Base-by-base conservation (phyloP, 2,113 vertebrate species). In the Plecturocebus donacophilus region DNA sequence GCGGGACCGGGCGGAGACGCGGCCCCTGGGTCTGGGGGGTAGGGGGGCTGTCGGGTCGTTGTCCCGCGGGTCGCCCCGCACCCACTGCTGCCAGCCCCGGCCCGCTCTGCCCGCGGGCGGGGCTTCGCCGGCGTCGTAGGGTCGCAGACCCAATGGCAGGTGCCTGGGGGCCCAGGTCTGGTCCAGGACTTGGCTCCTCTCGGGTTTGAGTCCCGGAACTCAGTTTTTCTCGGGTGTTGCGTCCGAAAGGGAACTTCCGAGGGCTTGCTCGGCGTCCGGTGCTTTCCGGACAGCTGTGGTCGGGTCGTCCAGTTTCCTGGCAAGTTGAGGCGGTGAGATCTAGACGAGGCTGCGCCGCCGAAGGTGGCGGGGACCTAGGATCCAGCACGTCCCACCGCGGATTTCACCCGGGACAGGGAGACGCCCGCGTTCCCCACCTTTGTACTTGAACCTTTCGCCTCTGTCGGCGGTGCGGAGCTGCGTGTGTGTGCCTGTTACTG, bases 391-490 rank as follows among this genome's bases (percentile, higher is more conserved):
- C 20, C 6, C 47, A 4, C 12, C 16, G 3, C 3, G 16, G 30
- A 0, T 8, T 14, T 52, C 32, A 6, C n/a, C 58, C 8, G 1
- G 32, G n/a, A 68, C 52, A 4, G 14, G 42, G 6, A 70, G 0
- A 40, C 30, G 76, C 6, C 2, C 30, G 52, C 45, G 38, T n/a
- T 76, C 13, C 38, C 47, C 6, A 30, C 25, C 40, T 66, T 35
- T 1, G 38, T 38, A 19, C 32, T 71, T 6, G 6, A 6, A 13
- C 40, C 27, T n/a, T 11, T 20, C 14, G 10, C 49, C 11, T 17
- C 30, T 23, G 23, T 25, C 0, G 8, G 56, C 0, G 7, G 9
- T 35, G 0, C n/a, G 11, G 12, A 9, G 40, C 25, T 17, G 47
- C 32, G 6, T 11, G 30, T 81, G 68, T 76, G n/a, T 32, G 14